phyloP scores from a whole-genome alignment of 2,797 vertebrate genomes.

The Molossus molossus region DNA sequence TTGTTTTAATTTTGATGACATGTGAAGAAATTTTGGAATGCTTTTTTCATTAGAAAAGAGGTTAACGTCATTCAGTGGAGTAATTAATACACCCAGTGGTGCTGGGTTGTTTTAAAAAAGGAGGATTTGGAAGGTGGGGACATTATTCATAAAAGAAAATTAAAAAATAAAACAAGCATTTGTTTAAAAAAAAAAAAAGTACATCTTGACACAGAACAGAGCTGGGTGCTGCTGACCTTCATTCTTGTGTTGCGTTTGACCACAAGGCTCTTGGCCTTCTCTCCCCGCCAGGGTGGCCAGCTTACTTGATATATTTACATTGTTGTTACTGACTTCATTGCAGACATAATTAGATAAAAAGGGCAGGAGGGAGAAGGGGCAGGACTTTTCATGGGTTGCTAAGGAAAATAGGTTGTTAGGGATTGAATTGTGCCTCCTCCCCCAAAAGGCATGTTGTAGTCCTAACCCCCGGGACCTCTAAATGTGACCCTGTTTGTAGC shows the following conservation, averaged over 20 bases:
- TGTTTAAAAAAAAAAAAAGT: neutral
- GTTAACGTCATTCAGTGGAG: neutral
- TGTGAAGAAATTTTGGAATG: conserved; percentile 65
- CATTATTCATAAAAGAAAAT: conserved; percentile 80
- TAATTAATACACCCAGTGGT: conserved; percentile 70
- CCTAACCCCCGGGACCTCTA: neutral
- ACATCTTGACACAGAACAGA: neutral
- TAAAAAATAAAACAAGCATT: neutral
- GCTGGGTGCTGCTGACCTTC: neutral
- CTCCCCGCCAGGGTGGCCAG: too few relatives aligned
- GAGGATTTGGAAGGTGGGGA: conserved; percentile 76
- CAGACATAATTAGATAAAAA: neutral
- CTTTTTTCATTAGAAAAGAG: conserved; percentile 58
- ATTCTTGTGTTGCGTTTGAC: neutral
- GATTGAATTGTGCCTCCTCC: neutral
- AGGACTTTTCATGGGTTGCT: neutral
- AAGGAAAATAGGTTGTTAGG: neutral
- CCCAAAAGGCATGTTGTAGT: neutral
- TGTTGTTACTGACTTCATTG: neutral
- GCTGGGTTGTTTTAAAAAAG: conserved; percentile 52
- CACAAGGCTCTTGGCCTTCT: too few relatives aligned
- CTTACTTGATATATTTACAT: neutral
- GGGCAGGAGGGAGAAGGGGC: neutral
- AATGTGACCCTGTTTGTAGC: neutral
- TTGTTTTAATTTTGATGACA: neutral